Base-by-base conservation (phyloP, 2,888 invertebrate genomes). In the Andrena hattorfiana region DNA sequence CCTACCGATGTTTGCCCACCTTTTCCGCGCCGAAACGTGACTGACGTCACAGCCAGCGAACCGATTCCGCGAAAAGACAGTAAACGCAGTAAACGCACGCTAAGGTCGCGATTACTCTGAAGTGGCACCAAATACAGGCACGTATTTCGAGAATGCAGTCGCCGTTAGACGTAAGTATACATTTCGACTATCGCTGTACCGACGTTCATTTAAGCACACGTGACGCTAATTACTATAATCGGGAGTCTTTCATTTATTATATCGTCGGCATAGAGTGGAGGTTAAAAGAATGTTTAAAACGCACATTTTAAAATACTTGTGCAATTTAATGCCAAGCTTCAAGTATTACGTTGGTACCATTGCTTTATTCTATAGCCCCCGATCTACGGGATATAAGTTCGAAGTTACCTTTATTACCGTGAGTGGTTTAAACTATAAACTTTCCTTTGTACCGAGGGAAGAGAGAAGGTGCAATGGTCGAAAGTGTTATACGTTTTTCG, bases 21-120 rank as follows among this genome's bases (percentile, higher is more conserved):
- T 42, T 72, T 63, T 30, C 67, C 63, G 4, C 32, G 26, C 23
- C 59, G 30, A 54, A 42, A 54, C 51, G 63, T 66, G 64, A 63
- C 42, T 60, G 66, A 73, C 68, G 79, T 79, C 79, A 51, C 42
- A 6, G 51, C 16, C 32, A 32, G 6, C 5, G n/a, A n/a, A 59
- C 26, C 49, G 26, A 51, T 81, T 64, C 59, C 16, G 2, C 59
- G 49, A 72, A 81, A n/a, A 56, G 16, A 13, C 64, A 49, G 35
- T 42, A 42, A 16, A 16, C 16, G 42, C 13, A 5, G 1, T 42
- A 42, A 16, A 16, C 16, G 42, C 13, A 5, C 1, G 6, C 48
- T 16, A 7, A 2, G 28, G 16, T 13, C n/a, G 20, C 10, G 20
- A 74, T 77, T 74, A 42, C 42, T 28, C 28, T 4, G 35, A 51